Evolutionary conservation across 2,113 vertebrate genomes (phyloP), one percentile per base, ranked within the genome.

Genomic region (Physeter macrocephalus): DNA sequence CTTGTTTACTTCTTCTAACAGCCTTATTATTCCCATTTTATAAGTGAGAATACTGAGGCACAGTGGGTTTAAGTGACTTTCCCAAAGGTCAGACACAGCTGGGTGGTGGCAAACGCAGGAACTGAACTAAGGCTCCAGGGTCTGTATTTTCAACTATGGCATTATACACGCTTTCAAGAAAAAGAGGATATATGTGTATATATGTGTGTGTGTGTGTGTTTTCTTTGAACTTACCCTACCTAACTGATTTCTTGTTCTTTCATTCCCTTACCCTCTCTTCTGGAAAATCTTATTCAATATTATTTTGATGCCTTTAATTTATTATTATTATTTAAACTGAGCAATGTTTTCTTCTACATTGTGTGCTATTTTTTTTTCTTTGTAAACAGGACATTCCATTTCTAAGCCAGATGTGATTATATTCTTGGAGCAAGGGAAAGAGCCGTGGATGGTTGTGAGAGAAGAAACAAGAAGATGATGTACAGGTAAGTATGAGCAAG

Each of bases 341-440:
- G 36, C 5, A 46, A 34, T 15, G 5, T 67, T n/a, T 66, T 81
- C 61, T 90, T 93, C 61, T 84, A 46, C 14, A n/a, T 81, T 3
- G 41, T 54, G n/a, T 80, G 41, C 6, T 43, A 34, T 43, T 74
- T 62, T 67, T 49, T 49, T 96, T 94, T 69, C 43, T 72, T 80
- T 90, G 20, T 87, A 82, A 92, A 39, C 75, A 94, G 92, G 72
- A 23, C 64, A 74, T 90, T 72, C 87, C 9, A 80, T 46, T 90
- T 64, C 66, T 72, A 94, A 96, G 67, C 88, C 95, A 67, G 59
- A 92, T 92, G 74, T 94, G 25, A 96, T 88, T 59, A 69, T 83
- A 57, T 81, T 94, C 49, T 64, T 96, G 75, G 27, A 74, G 14
- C 71, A 46, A 43, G 71, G 2, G 29, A 46, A 74, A 74, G 75